phyloP scores from a whole-genome alignment of 2,113 vertebrate species.

The Chloroceryle aenea region DNA sequence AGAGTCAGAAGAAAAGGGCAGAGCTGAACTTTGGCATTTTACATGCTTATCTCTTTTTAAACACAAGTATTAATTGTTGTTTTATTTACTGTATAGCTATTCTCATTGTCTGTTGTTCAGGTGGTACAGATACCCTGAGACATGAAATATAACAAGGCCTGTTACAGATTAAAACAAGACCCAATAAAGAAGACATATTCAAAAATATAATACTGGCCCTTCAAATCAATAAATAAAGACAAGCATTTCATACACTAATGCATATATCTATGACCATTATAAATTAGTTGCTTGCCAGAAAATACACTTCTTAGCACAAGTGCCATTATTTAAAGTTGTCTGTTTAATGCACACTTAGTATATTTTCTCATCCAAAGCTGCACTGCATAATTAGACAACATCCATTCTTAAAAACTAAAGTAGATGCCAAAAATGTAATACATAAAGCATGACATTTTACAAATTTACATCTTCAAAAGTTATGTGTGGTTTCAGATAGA shows the following conservation, averaged over 20 bases:
- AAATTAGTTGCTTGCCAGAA: slow-evolving; percentile 88
- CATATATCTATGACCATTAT: slow-evolving; percentile 87
- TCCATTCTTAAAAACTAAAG: slow-evolving; percentile 86
- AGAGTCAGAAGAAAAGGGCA: slow-evolving; percentile 1
- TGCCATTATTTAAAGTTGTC: slow-evolving; percentile 87
- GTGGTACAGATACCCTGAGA: slow-evolving; percentile 62
- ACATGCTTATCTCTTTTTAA: slow-evolving; percentile 9
- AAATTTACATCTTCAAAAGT: slow-evolving; percentile 82
- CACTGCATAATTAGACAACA: slow-evolving; percentile 85
- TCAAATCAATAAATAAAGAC: slow-evolving; percentile 88
- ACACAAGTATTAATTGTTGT: slow-evolving; percentile 42
- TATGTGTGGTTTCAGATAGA: slow-evolving; percentile 73
- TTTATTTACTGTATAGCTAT: slow-evolving; percentile 67
- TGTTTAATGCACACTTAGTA: slow-evolving; percentile 87
- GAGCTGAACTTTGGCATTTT: background rate
- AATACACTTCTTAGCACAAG: slow-evolving; percentile 88
- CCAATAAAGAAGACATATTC: slow-evolving; percentile 80
- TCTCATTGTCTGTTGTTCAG: slow-evolving; percentile 76
- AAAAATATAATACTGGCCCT: slow-evolving; percentile 81
- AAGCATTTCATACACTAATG: slow-evolving; percentile 86
- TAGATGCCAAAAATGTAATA: slow-evolving; percentile 80
- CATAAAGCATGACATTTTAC: slow-evolving; percentile 79
- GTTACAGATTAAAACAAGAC: slow-evolving; percentile 77
- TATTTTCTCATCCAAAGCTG: slow-evolving; percentile 82
- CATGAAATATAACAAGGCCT: slow-evolving; percentile 76